Base-by-base conservation (phyloP, 2,888 invertebrate genomes). In the Phlogophora meticulosa region DNA sequence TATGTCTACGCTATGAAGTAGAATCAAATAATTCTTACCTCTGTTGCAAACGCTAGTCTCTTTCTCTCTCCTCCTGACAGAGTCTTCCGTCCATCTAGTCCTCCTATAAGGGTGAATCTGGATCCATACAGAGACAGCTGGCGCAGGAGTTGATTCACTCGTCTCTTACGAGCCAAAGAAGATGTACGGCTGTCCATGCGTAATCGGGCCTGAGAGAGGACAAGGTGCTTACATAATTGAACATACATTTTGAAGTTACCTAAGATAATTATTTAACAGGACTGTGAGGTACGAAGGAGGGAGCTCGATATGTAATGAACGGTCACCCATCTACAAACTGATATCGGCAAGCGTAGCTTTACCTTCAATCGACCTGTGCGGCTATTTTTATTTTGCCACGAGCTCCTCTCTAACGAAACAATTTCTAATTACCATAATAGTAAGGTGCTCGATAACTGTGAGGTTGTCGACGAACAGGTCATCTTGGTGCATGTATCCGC, bases 61-160 rank as follows among this genome's bases (percentile, higher is more conserved):
- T 99, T 99, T 87, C 98, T 97, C 89, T 99, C 99, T 0, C 99
- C 99, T 0, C 99, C 99, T 0, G 99, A 99, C 1, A 99, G 95
- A 0, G 98, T 97, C 90, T 98, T 98, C 58, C 96, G 94, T 22
- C 97, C 96, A 45, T 97, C 97, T 13, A 96, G 95, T 0, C 96
- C 96, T 0, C 99, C 99, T 64, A 99, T 99, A 66, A 97, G 95
- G 0, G 98, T 97, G 78, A 98, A 96, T 9, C 97, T 96, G 70
- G 97, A 97, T 7, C 97, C 96, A 0, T 96, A 94, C 0, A 98
- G 91, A 0, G 98, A 97, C 4, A 98, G 95, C 84, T 98, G 96
- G 62, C 96, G 96, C 38, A 98, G 88, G 13, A 98, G 95, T 68
- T 97, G 96, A 65, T 97, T 96, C 45, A 98, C 97, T 66, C 97